A percentile compares a stretch with the other conserved stretches of the same genome.
Conservation (phyloP, 2,797 vertebrate species). For the Spinus pinus region DNA sequence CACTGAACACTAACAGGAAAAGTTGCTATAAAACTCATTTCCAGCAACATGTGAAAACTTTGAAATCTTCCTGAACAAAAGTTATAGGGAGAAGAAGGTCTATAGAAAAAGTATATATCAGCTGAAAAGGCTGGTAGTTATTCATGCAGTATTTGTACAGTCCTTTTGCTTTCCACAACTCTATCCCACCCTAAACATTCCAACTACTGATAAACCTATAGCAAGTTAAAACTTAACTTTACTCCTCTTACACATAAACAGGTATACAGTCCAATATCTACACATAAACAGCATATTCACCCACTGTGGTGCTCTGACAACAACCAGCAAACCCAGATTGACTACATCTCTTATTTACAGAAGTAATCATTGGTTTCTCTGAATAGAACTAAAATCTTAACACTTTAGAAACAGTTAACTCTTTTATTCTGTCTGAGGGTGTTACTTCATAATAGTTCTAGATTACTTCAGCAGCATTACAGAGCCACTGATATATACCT, state of each 20-base stretch:
- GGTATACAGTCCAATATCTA: neutral
- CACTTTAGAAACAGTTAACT: neutral
- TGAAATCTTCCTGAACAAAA: neutral
- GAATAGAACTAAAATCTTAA: neutral
- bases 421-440: neutral
- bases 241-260: neutral
- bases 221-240: neutral
- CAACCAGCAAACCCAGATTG: neutral
- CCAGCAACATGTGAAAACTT: neutral
- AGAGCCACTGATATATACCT: neutral
- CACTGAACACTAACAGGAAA: neutral
- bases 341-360: neutral
- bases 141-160: neutral
- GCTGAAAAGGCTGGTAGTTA: neutral
- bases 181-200: neutral
- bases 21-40: neutral
- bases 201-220: neutral
- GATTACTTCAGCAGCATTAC: neutral
- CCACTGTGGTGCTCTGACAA: neutral
- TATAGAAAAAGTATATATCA: neutral
- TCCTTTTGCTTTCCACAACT: neutral
- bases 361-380: neutral
- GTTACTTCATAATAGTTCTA: neutral
- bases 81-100: neutral
- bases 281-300: neutral